Evolutionary conservation across 2,888 invertebrate species (phyloP).

Genomic region (Yponomeuta malinellus): DNA sequence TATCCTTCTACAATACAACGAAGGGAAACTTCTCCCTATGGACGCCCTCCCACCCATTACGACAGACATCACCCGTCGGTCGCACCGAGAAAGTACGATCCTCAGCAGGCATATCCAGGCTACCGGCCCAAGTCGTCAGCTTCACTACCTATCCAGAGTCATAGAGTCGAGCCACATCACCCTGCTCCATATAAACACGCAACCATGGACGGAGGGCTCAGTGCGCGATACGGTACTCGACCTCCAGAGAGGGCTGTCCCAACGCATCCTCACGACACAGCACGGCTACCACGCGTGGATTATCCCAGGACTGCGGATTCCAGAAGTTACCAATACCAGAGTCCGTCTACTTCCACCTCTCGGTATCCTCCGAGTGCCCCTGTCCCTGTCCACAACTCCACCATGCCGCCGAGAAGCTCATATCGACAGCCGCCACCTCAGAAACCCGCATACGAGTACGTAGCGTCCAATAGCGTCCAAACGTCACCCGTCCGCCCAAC

Average conservation of each 20-base stretch:
- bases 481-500: slow-evolving; percentile 53
- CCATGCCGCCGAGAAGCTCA: slow-evolving; percentile 40
- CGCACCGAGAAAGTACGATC: slow-evolving; percentile 61
- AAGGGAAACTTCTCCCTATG: slow-evolving; percentile 53
- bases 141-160: slow-evolving; percentile 48
- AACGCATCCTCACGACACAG: slow-evolving; percentile 36
- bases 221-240: slow-evolving; percentile 47
- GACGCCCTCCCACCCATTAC: slow-evolving; percentile 47
- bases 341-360: slow-evolving; percentile 56
- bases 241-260: slow-evolving; percentile 51
- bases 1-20: slow-evolving; percentile 50
- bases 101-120: slow-evolving; percentile 63
- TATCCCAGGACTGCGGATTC: slow-evolving; percentile 48
- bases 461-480: slow-evolving; percentile 46
- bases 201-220: slow-evolving; percentile 40
- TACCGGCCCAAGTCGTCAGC: slow-evolving; percentile 50
- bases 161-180: slow-evolving; percentile 53
- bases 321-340: slow-evolving; percentile 51
- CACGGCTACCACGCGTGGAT: slow-evolving; percentile 49
- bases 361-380: slow-evolving; percentile 43
- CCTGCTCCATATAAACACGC: slow-evolving; percentile 53
- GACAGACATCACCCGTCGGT: slow-evolving; percentile 48
- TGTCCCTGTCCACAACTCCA: slow-evolving; percentile 46
- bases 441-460: slow-evolving; percentile 54
- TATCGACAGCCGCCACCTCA: slow-evolving; percentile 45